Evolutionary conservation across 2,888 invertebrate genomes (phyloP), one percentile per base, ranked within the genome.

Genomic region (Hirtodrosophila trivittata): DNA sequence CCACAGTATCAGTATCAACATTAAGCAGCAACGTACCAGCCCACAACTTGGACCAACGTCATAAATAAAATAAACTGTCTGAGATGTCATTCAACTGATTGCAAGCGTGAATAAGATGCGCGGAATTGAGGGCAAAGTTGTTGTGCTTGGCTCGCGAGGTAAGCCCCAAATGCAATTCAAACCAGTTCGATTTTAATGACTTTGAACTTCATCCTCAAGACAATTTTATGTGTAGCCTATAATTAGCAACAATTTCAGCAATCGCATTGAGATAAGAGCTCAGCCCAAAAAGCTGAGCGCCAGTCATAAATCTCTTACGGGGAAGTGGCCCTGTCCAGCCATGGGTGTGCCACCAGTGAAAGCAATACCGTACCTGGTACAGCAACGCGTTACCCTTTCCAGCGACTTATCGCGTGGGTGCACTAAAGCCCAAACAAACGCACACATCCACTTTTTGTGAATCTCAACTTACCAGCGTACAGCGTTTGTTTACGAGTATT

Each of bases 71-170:
- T 28, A 14, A 30, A 58, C 18, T 37, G 8, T 45, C 39, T 41
- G 66, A 51, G 26, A 75, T 75, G 74, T 21, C 64, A 58, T 32
- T 30, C 56, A 51, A 62, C 64, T 76, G 58, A 75, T 26, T 66
- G 59, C 32, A 37, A 46, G 30, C 25, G 46, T 12, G 57, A 47
- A 54, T 47, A 81, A 70, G 62, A 96, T 96, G 96, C 94, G 93
- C 90, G 94, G 93, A 66, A 92, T 95, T 70, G 94, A 95, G 89
- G 96, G 95, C 62, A 97, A 97, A 93, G 94, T 97, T 47, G 96
- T 97, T 46, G 94, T 96, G 71, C 92, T 97, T 59, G 97, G 97
- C 52, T 93, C 95, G 47, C 94, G 95, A 93, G 95, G 95, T 95
- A 92, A 92, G 89, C 83, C n/a, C n/a, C 7, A 57, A 59, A 50